Conservation (phyloP, 2,113 vertebrate genomes). For the Prinia subflava region DNA sequence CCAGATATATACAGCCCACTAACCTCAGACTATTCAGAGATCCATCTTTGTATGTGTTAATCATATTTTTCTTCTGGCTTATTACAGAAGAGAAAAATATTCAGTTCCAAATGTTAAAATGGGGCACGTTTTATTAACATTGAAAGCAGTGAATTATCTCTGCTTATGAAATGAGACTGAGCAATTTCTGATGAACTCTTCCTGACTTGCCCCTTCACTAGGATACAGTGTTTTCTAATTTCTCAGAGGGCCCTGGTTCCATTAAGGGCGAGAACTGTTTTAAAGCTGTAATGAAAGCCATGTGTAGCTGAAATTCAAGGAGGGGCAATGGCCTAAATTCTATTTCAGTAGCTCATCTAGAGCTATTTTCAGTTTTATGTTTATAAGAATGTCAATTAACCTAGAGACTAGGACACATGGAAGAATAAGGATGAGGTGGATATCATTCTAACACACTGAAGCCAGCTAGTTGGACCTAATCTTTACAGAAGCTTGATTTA, state of each 20-base stretch:
- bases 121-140: constrained; percentile 61
- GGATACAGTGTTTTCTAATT: constrained; percentile 61
- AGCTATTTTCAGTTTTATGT: constrained; percentile 65
- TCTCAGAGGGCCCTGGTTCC: constrained; percentile 54
- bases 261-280: constrained; percentile 67
- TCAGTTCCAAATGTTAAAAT: constrained; percentile 51
- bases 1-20: not conserved
- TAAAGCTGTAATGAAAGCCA: constrained; percentile 60
- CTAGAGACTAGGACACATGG: constrained; percentile 39
- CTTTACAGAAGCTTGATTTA: constrained; percentile 64
- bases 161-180: constrained; percentile 59
- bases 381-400: constrained; percentile 69
- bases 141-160: constrained; percentile 67
- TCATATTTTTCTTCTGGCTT: constrained; percentile 50
- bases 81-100: constrained; percentile 35
- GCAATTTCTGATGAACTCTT: constrained; percentile 63
- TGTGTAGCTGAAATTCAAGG: constrained; percentile 28
- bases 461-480: constrained; percentile 68
- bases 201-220: constrained; percentile 53
- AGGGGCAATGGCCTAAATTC: constrained; percentile 52
- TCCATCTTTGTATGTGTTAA: constrained; percentile 31
- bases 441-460: constrained; percentile 65
- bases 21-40: constrained; percentile 37
- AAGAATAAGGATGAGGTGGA: constrained; percentile 54
- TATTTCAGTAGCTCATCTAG: constrained; percentile 55